Evolutionary conservation across 2,888 invertebrate genomes (phyloP).

Genomic region (Agonopterix arenella): DNA sequence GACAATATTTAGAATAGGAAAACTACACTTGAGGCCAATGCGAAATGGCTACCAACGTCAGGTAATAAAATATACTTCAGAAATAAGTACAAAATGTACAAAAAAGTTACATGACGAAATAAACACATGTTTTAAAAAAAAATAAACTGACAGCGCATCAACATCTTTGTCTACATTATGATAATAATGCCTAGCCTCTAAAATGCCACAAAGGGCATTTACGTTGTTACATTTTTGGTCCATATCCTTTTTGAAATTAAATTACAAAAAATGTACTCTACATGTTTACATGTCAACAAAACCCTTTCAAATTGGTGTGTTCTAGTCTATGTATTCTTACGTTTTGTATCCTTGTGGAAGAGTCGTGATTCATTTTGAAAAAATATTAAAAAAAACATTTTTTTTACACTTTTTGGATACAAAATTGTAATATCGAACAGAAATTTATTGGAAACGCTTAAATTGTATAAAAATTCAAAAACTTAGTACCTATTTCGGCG

Average conservation of each 20-base stretch:
- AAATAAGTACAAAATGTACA: not conserved
- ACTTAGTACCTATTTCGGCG: conserved; percentile 56
- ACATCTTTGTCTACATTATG: conserved; percentile 43
- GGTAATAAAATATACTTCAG: too few relatives aligned
- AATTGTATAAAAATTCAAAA: conserved; percentile 26
- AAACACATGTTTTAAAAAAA: too few relatives aligned
- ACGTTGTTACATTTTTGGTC: conserved; percentile 41
- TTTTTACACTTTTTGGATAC: conserved; percentile 18
- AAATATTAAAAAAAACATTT: conserved; percentile 9
- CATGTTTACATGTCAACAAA: conserved; percentile 1
- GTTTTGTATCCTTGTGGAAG: conserved; percentile 25
- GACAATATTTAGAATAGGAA: conserved; percentile 12
- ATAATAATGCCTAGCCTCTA: conserved; percentile 48
- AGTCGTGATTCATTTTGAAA: conserved; percentile 25
- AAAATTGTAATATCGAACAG: conserved; percentile 6
- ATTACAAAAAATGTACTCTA: not conserved
- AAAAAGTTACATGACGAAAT: not conserved
- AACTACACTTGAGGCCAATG: conserved; percentile 1
- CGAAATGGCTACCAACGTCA: not conserved
- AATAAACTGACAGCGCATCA: conserved; percentile 57
- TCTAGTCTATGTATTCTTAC: conserved; percentile 57
- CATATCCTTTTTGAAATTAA: not conserved
- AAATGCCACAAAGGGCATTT: conserved; percentile 63
- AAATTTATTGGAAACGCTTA: conserved; percentile 17
- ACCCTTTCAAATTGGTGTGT: conserved; percentile 56